Conservation (phyloP, 53 echinoderm and acorn worm genomes). For the Paelopatides confundens region DNA sequence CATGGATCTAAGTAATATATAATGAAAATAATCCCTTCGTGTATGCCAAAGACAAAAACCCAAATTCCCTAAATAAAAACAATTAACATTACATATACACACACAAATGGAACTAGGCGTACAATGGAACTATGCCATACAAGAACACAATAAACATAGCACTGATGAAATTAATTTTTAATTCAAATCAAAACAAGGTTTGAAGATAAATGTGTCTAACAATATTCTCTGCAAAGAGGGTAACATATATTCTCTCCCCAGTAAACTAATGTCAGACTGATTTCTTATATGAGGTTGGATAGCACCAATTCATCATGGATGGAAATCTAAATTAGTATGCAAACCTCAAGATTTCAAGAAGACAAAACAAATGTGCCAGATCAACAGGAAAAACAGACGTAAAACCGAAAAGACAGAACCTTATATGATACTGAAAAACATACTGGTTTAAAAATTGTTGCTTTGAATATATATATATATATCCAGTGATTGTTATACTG, state of each 20-base stretch:
- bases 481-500: background rate
- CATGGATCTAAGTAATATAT: no score
- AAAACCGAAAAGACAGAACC: no score
- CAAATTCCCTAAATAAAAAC: no score
- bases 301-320: slow-evolving; percentile 53
- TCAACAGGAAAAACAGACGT: no score
- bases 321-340: slow-evolving; percentile 3
- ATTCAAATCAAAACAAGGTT: background rate
- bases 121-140: no score
- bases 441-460: background rate
- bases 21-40: no score
- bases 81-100: no score
- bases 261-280: slow-evolving; percentile 46
- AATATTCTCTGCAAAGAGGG: slow-evolving; percentile 11
- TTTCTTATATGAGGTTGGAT: slow-evolving; percentile 67
- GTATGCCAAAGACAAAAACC: no score
- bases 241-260: background rate
- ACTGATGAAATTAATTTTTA: no score
- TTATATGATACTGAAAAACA: background rate
- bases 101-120: no score
- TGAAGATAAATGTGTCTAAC: background rate
- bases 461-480: background rate
- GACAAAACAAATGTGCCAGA: no score
- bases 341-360: background rate
- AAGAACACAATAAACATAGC: no score